Conservation (phyloP, 2,797 vertebrate species). For the Triplophysa yarkandensis region DNA sequence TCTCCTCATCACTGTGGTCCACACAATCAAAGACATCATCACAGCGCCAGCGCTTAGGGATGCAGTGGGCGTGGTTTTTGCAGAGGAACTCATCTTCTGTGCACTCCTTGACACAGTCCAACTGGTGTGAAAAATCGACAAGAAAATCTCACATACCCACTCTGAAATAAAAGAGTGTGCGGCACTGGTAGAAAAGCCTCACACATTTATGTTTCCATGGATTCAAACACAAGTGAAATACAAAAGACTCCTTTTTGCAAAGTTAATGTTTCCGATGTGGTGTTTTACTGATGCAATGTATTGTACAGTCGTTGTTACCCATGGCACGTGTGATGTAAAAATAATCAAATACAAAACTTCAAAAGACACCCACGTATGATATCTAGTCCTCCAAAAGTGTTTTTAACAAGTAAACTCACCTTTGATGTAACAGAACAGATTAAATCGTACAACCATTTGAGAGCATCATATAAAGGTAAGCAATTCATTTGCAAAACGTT, state of each 20-base stretch:
- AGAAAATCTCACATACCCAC: constrained; percentile 35
- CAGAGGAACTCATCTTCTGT: constrained; percentile 93
- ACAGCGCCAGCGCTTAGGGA: constrained; percentile 92
- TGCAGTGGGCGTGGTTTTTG: constrained; percentile 92
- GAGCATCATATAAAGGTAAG: background rate
- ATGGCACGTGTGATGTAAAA: background rate
- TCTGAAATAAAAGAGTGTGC: constrained; percentile 39
- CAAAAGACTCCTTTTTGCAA: constrained; percentile 13
- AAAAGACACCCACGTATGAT: background rate
- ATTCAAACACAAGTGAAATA: constrained; percentile 14
- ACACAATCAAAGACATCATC: constrained; percentile 93
- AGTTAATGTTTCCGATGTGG: constrained; percentile 29
- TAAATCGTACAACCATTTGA: background rate
- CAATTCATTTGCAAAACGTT: background rate
- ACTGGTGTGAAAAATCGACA: constrained; percentile 70
- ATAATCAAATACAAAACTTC: background rate
- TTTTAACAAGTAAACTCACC: background rate
- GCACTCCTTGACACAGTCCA: constrained; percentile 92
- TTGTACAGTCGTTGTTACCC: constrained; percentile 1
- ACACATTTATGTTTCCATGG: constrained; percentile 52
- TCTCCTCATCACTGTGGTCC: constrained; percentile 94
- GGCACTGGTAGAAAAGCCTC: constrained; percentile 34
- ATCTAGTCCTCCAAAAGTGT: background rate
- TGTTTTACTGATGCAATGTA: background rate
- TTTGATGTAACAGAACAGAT: background rate